Conservation (phyloP, 2,888 invertebrate species). For the Heterodera filipjevi region DNA sequence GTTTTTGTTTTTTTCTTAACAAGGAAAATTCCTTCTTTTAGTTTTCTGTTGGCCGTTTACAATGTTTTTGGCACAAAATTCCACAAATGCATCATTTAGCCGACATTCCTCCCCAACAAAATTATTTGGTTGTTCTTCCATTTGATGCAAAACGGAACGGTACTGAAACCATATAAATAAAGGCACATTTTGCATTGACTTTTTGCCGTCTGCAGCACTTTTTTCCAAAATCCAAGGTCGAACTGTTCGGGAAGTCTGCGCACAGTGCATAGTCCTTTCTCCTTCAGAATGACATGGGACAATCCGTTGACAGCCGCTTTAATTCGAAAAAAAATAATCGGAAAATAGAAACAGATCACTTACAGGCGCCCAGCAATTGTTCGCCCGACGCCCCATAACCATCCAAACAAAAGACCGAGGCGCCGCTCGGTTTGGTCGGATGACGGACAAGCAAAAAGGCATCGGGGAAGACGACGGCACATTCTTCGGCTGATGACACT, state of each 20-base stretch:
- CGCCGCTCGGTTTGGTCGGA: constrained; percentile 16
- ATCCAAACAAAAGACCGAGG: not conserved
- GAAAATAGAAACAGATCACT: constrained; percentile 49
- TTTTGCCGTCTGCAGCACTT: constrained; percentile 3
- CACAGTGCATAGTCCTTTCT: constrained; percentile 39
- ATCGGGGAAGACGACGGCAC: constrained; percentile 33
- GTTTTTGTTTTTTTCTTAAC: constrained; percentile 30
- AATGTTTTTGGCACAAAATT: constrained; percentile 38
- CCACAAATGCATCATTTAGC: constrained; percentile 38
- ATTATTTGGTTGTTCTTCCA: constrained; percentile 12
- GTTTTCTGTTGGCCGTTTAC: not conserved
- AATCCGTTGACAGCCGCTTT: constrained; percentile 32
- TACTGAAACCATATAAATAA: not conserved
- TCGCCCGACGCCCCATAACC: not conserved
- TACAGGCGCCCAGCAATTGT: constrained; percentile 35
- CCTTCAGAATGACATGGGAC: constrained; percentile 39
- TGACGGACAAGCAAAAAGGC: constrained; percentile 34
- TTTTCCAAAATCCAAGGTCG: constrained; percentile 43
- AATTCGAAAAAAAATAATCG: constrained; percentile 7
- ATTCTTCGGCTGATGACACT: constrained; percentile 35
- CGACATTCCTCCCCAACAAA: constrained; percentile 22
- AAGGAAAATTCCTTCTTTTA: not conserved
- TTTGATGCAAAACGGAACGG: constrained; percentile 16
- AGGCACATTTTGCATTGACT: not conserved
- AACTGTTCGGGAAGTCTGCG: constrained; percentile 35